phyloP scores from a whole-genome alignment of 2,888 invertebrate species.

The Cheilosia vernalis region DNA sequence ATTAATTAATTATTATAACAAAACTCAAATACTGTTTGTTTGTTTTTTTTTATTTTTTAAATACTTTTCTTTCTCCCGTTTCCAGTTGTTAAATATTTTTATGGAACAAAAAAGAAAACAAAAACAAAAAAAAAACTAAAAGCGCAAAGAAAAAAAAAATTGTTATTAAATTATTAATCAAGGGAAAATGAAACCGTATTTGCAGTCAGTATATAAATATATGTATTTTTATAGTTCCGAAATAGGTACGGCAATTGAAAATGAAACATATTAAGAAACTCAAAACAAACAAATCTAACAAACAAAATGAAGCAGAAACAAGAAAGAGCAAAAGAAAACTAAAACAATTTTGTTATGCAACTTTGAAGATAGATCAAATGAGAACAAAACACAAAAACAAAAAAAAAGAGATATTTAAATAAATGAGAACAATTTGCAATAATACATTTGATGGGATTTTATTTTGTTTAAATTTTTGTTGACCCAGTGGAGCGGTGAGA shows the following conservation, averaged over 20 bases:
- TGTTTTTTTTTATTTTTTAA: slow-evolving; percentile 33
- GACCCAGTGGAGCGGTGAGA: background rate
- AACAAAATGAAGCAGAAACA: background rate
- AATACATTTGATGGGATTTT: slow-evolving; percentile 1
- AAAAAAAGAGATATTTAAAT: slow-evolving; percentile 51
- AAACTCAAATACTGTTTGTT: slow-evolving; percentile 55
- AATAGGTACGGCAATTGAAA: slow-evolving; percentile 64
- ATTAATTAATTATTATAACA: slow-evolving; percentile 38
- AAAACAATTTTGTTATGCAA: slow-evolving; percentile 52
- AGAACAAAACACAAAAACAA: slow-evolving; percentile 13
- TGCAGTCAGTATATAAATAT: slow-evolving; percentile 53
- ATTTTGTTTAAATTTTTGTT: background rate
- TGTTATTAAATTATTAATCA: slow-evolving; percentile 73
- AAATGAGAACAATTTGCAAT: slow-evolving; percentile 67
- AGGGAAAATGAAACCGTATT: slow-evolving; percentile 61
- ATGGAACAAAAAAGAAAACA: slow-evolving; percentile 47
- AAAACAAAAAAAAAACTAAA: slow-evolving; percentile 41
- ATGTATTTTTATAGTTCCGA: slow-evolving; percentile 75
- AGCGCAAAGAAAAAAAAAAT: slow-evolving; percentile 68
- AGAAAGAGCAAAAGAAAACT: background rate
- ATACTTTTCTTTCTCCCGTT: slow-evolving; percentile 48
- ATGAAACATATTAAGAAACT: slow-evolving; percentile 58
- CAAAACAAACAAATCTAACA: slow-evolving; percentile 33
- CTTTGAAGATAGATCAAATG: slow-evolving; percentile 28
- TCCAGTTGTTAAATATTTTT: slow-evolving; percentile 72